These are phyloP conservation scores for Phyto melanocephala DNA, from an alignment of 2,888 invertebrate genomes.

Conservation along the genomic window DNA sequence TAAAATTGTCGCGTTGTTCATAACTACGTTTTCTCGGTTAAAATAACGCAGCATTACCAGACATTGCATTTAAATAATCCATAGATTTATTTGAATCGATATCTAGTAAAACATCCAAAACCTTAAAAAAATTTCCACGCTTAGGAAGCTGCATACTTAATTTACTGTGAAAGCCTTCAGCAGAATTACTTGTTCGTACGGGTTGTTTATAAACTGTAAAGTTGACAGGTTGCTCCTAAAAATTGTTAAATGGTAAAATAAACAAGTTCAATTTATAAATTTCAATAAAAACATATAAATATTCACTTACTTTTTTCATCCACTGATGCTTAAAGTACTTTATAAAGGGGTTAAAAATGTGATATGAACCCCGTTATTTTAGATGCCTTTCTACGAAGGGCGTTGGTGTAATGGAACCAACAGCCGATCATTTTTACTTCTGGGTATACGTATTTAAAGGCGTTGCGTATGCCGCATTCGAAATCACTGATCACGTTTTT, in stretches of 20 bases:
- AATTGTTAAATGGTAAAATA: background rate
- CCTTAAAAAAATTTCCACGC: background rate
- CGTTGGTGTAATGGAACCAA: slow-evolving; percentile 54
- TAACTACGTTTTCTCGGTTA: slow-evolving; percentile 19
- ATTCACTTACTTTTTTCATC: slow-evolving; percentile 20
- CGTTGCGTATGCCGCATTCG: slow-evolving; percentile 40
- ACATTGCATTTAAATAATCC: background rate
- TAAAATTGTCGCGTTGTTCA: slow-evolving; percentile 18
- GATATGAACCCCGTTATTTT: slow-evolving; percentile 47
- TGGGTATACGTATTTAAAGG: slow-evolving; percentile 41
- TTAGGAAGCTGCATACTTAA: slow-evolving; percentile 4
- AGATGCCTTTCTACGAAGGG: slow-evolving; percentile 39
- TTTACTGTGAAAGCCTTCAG: background rate
- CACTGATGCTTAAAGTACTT: slow-evolving; percentile 24
- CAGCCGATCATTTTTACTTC: slow-evolving; percentile 39
- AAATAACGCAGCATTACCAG: slow-evolving; percentile 24
- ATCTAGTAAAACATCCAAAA: background rate
- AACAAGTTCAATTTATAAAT: slow-evolving; percentile 1
- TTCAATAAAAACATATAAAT: background rate
- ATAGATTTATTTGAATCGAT: background rate
- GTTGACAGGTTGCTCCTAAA: background rate
- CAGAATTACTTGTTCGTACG: slow-evolving; percentile 16
- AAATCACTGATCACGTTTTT: background rate
- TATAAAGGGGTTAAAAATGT: slow-evolving; percentile 38
- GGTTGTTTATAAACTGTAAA: slow-evolving; percentile 13